Evolutionary conservation across 2,888 invertebrate genomes (phyloP), one percentile per base, ranked within the genome.

Genomic region (Dyspetes luteomarginatus): DNA sequence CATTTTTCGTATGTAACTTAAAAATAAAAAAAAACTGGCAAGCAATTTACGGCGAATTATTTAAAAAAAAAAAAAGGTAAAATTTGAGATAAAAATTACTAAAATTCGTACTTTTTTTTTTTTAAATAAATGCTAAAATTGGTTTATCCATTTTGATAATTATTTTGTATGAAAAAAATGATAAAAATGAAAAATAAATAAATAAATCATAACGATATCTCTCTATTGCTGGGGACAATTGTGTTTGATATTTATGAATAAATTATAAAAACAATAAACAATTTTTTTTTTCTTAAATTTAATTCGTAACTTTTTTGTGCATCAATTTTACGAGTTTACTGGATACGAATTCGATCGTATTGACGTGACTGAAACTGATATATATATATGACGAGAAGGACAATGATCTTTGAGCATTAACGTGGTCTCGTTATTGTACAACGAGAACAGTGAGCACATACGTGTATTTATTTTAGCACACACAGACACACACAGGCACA

Each of bases 371-470:
- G n/a, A n/a, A 15, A 45, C 45, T 17, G 45, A n/a, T 15, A 45
- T 7, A 12, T 36, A n/a, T 15, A 45, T 17, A 50, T 30, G 81
- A 78, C 71, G 50, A 26, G 71, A 82, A 85, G 86, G 86, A 85
- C 87, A 87, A 87, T 87, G 86, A 86, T 87, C 85, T 86, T 83
- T 85, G 81, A 78, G 82, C 62, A 45, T 73, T 62, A 36, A n/a
- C 74, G 69, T 82, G 83, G 82, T 72, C 58, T 79, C 83, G 82
- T 78, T 68, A 80, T 87, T 87, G 77, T 87, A 75, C 81, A 87
- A 87, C 81, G 45, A 30, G 58, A 55, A 22, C 19, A 68, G 41
- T 65, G 15, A 28, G 56, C 24, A 50, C 36, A 60, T 50, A 43
- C 24, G 28, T 65, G 5, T 17, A 22, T 28, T 64, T 5, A 22